These are phyloP conservation scores for Gibbula magus DNA, from an alignment of 2,888 invertebrate genomes.

Conservation along the genomic window DNA sequence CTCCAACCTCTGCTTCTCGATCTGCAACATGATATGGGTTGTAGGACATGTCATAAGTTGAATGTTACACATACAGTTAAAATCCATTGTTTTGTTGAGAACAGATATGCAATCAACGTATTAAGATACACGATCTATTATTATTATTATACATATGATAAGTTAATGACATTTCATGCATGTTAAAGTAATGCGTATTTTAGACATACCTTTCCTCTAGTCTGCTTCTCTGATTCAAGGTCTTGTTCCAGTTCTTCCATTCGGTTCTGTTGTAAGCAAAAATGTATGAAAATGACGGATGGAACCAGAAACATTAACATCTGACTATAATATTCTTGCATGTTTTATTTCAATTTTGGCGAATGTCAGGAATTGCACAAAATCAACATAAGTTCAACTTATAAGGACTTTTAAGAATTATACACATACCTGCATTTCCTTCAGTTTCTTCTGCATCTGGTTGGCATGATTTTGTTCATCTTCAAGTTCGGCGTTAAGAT, in stretches of 20 bases:
- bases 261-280: conserved; percentile 78
- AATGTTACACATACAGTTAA: too few species aligned
- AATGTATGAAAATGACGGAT: background rate
- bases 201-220: conserved; percentile 85
- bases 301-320: too few species aligned
- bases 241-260: conserved; percentile 99
- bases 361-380: too few species aligned
- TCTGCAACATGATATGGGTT: conserved; percentile 72
- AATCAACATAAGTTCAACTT: background rate
- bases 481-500: conserved; percentile 94
- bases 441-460: conserved; percentile 98
- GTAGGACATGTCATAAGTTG: too few species aligned
- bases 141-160: too few species aligned
- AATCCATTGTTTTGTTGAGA: too few species aligned
- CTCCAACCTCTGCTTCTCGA: conserved; percentile 98
- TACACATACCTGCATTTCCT: conserved; percentile 90
- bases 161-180: too few species aligned
- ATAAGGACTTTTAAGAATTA: background rate
- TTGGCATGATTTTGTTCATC: conserved; percentile 98
- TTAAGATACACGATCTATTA: too few species aligned
- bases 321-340: too few species aligned
- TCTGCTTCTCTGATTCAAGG: conserved; percentile 98
- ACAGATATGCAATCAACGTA: too few species aligned
- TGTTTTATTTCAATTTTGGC: too few species aligned
- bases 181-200: too few species aligned